Evolutionary conservation across 2,797 vertebrate species (phyloP), one percentile per base, ranked within the genome.

Genomic region (Merluccius polli): DNA sequence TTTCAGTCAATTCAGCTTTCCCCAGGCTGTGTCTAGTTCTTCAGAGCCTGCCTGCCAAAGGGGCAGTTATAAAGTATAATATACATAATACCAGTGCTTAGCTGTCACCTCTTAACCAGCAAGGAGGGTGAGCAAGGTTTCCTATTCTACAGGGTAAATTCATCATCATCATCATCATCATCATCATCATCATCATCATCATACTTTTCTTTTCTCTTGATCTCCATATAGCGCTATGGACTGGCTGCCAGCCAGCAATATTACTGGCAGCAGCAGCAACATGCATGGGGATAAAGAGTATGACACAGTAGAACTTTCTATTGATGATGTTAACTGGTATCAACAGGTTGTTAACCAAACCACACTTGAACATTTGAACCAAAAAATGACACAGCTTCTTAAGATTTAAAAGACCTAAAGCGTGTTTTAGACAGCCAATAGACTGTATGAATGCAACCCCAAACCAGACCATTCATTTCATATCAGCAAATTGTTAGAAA

Each of bases 91-190:
- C 52, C 21, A n/a, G n/a, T n/a, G n/a, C n/a, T 9, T 21, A 16
- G 44, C 44, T 18, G 44, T 21, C 9, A 59, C n/a, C 52, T 59
- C 52, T 10, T 59, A 59, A 59, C 18, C 52, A 59, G 52, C 52
- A 10, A 59, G 52, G 52, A 44, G 52, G 21, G 21, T n/a, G n/a
- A 24, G 33, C 73, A 52, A 68, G 71, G 77, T 83, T 75, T 86
- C 83, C 84, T 82, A 71, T 83, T 78, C 87, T 87, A 85, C 85
- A 83, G 76, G 63, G 77, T 82, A 86, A 70, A 31, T 65, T 32
- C 78, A 83, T 81, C n/a, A n/a, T n/a, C n/a, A n/a, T n/a, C n/a
- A n/a, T n/a, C n/a, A n/a, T n/a, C n/a, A n/a, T n/a, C n/a, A n/a
- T n/a, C n/a, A n/a, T n/a, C n/a, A n/a, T n/a, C n/a, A n/a, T n/a